A percentile compares a stretch with the other conserved stretches of the same genome.
phyloP scores from a whole-genome alignment of 2,888 invertebrate genomes.

The Euphydryas editha region DNA sequence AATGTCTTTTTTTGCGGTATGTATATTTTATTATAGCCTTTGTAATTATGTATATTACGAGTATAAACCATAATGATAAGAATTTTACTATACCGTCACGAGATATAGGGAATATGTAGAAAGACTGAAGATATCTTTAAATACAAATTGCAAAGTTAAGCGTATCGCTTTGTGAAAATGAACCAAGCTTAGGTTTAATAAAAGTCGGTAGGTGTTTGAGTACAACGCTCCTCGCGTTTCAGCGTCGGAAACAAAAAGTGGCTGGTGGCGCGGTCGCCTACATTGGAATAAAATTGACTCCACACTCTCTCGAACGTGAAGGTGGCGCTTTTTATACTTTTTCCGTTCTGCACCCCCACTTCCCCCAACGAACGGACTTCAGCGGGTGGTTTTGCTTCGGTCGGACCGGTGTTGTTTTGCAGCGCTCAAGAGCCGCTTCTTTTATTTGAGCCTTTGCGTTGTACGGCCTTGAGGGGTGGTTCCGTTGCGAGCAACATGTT shows the following conservation, averaged over 20 bases:
- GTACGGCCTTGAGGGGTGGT: slow-evolving; percentile 77
- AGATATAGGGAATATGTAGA: slow-evolving; percentile 6
- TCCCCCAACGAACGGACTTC: slow-evolving; percentile 66
- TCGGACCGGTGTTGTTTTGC: slow-evolving; percentile 81
- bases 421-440: slow-evolving; percentile 81
- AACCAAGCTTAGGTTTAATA: slow-evolving; percentile 70
- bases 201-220: slow-evolving; percentile 81
- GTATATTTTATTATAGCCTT: not conserved
- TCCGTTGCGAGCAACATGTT: slow-evolving; percentile 67
- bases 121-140: slow-evolving; percentile 17
- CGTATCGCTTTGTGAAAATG: slow-evolving; percentile 49
- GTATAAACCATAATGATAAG: not conserved
- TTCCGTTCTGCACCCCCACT: slow-evolving; percentile 58
- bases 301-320: slow-evolving; percentile 83
- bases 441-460: slow-evolving; percentile 81
- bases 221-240: slow-evolving; percentile 80
- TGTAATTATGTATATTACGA: not conserved
- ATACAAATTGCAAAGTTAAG: slow-evolving; percentile 41
- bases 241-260: slow-evolving; percentile 82
- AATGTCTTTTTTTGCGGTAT: not conserved
- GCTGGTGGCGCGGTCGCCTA: slow-evolving; percentile 81
- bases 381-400: slow-evolving; percentile 83
- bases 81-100: not conserved
- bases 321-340: slow-evolving; percentile 77
- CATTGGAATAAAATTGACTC: slow-evolving; percentile 84